Conservation (phyloP, 2,888 invertebrate species). For the Limnephilus auricula region DNA sequence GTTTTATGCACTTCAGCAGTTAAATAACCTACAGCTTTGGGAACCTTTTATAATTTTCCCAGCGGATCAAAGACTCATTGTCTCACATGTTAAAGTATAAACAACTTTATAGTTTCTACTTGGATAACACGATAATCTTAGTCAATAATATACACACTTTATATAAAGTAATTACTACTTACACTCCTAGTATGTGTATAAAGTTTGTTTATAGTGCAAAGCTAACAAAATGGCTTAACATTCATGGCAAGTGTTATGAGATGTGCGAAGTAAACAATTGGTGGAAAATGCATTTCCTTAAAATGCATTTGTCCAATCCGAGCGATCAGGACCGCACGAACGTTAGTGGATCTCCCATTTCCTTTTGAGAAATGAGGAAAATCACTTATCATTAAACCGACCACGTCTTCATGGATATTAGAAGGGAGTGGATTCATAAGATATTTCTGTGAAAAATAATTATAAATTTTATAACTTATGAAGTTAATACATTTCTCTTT, state of each 20-base stretch:
- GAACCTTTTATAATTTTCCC: too few relatives aligned
- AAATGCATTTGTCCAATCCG: slow-evolving; percentile 2
- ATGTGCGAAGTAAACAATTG: neutral
- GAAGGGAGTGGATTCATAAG: neutral
- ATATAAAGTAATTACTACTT: neutral
- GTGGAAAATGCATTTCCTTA: neutral
- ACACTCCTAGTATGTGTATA: neutral
- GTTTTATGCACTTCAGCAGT: too few relatives aligned
- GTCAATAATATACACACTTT: too few relatives aligned
- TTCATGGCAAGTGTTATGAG: neutral
- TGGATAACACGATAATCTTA: too few relatives aligned
- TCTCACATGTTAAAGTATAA: too few relatives aligned
- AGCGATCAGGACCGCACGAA: neutral
- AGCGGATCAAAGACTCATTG: too few relatives aligned
- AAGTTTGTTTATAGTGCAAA: neutral
- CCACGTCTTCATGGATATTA: neutral
- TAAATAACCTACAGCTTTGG: too few relatives aligned
- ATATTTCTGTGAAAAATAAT: neutral
- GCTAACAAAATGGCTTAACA: neutral
- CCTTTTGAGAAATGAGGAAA: slow-evolving; percentile 7
- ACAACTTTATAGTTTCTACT: too few relatives aligned
- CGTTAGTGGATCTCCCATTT: neutral
- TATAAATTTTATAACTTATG: neutral
- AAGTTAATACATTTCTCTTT: too few relatives aligned
- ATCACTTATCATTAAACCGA: slow-evolving; percentile 20